Conservation (phyloP, 35 echinoderm and acorn worm genomes). For the Ptychodera flava region DNA sequence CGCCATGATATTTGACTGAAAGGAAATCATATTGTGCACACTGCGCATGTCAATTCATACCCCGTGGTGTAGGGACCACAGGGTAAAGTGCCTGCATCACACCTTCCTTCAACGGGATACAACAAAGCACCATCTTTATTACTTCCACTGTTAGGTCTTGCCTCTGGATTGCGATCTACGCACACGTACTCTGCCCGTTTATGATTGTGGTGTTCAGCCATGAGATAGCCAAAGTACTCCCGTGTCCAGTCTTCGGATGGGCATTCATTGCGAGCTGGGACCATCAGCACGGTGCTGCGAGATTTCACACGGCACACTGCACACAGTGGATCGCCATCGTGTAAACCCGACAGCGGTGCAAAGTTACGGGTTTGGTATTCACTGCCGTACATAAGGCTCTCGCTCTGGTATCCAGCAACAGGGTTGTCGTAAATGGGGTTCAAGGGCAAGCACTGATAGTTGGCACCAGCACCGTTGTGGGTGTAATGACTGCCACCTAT, state of each 20-base stretch:
- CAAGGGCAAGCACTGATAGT: constrained; percentile 25
- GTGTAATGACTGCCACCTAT: constrained; percentile 19
- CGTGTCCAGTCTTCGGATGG: constrained; percentile 3
- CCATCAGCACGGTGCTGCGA: background rate
- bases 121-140: constrained; percentile 5
- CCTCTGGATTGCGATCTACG: background rate
- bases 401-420: background rate
- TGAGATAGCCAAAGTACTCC: background rate
- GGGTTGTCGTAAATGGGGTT: constrained; percentile 9
- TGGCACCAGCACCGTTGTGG: constrained; percentile 17
- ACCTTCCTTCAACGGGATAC: constrained; percentile 5
- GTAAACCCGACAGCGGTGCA: background rate
- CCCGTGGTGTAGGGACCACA: constrained; percentile 4
- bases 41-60: constrained; percentile 18
- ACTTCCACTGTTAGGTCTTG: background rate
- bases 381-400: background rate
- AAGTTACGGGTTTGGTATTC: constrained; percentile 25
- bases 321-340: background rate
- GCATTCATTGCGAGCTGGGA: constrained; percentile 12
- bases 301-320: constrained; percentile 4
- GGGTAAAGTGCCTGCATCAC: background rate
- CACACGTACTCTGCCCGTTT: constrained; percentile 5
- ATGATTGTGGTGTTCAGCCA: background rate
- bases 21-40: constrained; percentile 11
- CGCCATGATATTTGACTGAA: background rate